Evolutionary conservation across 37 sponge, comb jelly and placozoan species (phyloP).

Genomic region (Eunapius fragilis): DNA sequence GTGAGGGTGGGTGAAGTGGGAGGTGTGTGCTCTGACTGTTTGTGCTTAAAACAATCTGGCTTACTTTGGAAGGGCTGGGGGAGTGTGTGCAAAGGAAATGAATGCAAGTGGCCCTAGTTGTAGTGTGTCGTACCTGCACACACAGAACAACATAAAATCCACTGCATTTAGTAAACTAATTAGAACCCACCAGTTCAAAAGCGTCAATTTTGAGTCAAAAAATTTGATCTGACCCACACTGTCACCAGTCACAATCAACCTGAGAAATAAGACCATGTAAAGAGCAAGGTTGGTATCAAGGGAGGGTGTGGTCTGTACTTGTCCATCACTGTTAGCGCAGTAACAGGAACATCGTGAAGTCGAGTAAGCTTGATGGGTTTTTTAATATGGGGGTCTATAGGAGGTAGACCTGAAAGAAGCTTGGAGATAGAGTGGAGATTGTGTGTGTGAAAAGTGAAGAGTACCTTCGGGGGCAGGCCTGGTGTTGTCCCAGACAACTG

Average conservation of each 20-base stretch:
- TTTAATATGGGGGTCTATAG: constrained; percentile 32
- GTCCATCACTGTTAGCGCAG: constrained; percentile 47
- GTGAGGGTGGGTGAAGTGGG: constrained; percentile 13
- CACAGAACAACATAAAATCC: no score
- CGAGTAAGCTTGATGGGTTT: constrained; percentile 73
- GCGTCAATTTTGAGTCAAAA: constrained; percentile 79
- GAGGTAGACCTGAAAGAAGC: not conserved
- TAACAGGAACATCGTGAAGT: constrained; percentile 69
- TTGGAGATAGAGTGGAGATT: not conserved
- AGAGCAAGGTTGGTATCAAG: not conserved
- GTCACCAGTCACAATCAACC: constrained; percentile 84
- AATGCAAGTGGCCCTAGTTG: constrained; percentile 73
- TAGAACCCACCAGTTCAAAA: constrained; percentile 81
- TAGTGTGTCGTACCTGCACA: constrained; percentile 18
- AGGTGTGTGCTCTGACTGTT: constrained; percentile 4
- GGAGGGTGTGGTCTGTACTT: constrained; percentile 28
- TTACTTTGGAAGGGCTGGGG: not conserved
- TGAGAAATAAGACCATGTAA: constrained; percentile 13
- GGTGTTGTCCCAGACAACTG: constrained; percentile 85
- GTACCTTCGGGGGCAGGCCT: constrained; percentile 14
- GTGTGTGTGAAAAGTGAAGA: not conserved
- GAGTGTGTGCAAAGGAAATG: constrained; percentile 76
- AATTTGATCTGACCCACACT: constrained; percentile 82
- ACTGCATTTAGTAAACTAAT: not conserved
- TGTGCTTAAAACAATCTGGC: not conserved